Conservation (phyloP, 2,888 invertebrate species). For the Chrysolina oricalcia region DNA sequence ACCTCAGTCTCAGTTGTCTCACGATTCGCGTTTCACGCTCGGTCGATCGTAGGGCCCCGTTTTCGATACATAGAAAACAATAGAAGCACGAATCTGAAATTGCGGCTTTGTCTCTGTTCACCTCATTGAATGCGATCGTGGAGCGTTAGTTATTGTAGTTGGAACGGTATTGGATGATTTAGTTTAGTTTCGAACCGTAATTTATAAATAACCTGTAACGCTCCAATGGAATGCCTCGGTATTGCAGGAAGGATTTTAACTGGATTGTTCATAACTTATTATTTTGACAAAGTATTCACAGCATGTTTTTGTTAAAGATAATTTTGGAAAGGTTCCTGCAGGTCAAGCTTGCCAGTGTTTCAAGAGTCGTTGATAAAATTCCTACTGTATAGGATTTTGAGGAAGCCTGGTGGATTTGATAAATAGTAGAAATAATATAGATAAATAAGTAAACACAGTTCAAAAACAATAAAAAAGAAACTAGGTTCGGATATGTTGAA, state of each 20-base stretch:
- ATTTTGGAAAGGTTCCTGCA: too few species aligned
- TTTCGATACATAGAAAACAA: constrained; percentile 43
- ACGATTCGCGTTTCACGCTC: constrained; percentile 38
- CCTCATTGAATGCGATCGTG: constrained; percentile 51
- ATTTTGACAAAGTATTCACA: too few species aligned
- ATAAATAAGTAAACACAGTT: too few species aligned
- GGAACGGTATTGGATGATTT: constrained; percentile 49
- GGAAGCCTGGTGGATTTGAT: too few species aligned
- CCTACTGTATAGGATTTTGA: too few species aligned
- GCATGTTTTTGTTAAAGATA: too few species aligned
- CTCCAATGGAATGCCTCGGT: neutral
- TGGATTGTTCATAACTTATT: too few species aligned
- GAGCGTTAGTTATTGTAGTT: constrained; percentile 43
- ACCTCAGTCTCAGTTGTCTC: constrained; percentile 38
- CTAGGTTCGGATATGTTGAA: too few species aligned
- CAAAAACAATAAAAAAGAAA: too few species aligned
- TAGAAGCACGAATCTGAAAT: constrained; percentile 48
- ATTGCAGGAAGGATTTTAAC: neutral
- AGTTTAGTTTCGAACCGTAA: constrained; percentile 38
- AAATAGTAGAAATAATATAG: too few species aligned
- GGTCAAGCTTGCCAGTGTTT: too few species aligned
- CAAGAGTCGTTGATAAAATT: too few species aligned
- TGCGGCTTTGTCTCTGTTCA: constrained; percentile 55
- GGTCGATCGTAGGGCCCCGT: constrained; percentile 26
- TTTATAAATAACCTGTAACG: neutral